Conservation (phyloP, 2,888 invertebrate species). For the Pammene fasciana region DNA sequence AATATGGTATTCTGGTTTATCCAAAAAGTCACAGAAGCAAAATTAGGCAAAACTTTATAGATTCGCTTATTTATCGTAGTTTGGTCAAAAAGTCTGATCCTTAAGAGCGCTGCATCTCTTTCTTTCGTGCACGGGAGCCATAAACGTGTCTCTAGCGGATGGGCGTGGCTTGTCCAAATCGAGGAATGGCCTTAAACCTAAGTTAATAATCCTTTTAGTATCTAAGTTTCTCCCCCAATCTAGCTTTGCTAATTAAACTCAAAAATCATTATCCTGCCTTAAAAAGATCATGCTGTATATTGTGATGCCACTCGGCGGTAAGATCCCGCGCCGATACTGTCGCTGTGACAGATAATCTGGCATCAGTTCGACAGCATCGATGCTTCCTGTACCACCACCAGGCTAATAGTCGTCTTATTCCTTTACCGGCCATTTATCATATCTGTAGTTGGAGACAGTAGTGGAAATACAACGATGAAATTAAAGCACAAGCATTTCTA, state of each 20-base stretch:
- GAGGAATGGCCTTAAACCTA: no score
- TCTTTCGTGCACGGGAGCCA: no score
- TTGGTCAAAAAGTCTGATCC: no score
- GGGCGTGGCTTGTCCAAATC: no score
- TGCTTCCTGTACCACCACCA: slow-evolving; percentile 19
- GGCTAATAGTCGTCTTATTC: not conserved
- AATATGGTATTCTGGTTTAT: no score
- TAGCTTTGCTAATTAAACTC: not conserved
- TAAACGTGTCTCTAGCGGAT: no score
- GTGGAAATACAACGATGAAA: not conserved
- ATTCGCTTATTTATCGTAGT: no score
- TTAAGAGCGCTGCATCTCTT: no score
- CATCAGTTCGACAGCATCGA: slow-evolving; percentile 31
- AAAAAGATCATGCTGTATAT: not conserved
- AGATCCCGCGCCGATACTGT: slow-evolving; percentile 44
- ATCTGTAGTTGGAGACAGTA: not conserved
- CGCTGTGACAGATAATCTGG: slow-evolving; percentile 45
- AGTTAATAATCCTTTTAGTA: no score
- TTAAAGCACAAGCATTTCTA: not conserved
- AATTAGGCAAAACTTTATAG: no score
- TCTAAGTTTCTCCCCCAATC: no score
- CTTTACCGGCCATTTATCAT: not conserved
- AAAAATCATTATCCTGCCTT: not conserved
- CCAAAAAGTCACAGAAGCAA: no score
- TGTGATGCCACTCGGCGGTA: slow-evolving; percentile 19